Percentiles rank a stretch among this genome's conserved stretches.
Conservation (phyloP, 2,797 vertebrate genomes). For the Fratercula arctica region DNA sequence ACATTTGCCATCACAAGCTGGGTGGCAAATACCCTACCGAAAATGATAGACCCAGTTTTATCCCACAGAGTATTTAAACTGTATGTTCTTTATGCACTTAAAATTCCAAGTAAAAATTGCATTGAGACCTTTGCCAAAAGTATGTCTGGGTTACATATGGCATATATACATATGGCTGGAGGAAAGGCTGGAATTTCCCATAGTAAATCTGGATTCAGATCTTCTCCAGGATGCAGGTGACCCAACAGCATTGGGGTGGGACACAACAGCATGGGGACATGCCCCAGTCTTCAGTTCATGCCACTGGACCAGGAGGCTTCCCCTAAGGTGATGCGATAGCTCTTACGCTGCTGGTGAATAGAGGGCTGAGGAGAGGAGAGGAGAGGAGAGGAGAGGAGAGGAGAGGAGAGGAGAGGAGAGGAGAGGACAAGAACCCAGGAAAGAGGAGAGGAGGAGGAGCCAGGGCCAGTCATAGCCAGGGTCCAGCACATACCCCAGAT, state of each 20-base stretch:
- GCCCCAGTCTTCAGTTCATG: not conserved
- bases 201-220: not conserved
- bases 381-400: not conserved
- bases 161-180: not conserved
- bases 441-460: not conserved
- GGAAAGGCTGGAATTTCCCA: not conserved
- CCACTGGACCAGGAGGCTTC: not conserved
- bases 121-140: not conserved
- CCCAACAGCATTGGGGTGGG: too few relatives aligned
- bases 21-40: not conserved
- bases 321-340: not conserved
- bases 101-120: not conserved
- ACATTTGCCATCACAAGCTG: not conserved
- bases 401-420: not conserved
- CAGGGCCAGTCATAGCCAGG: not conserved
- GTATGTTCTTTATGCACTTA: not conserved
- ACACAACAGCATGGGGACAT: not conserved
- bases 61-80: not conserved
- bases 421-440: not conserved
- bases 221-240: not conserved
- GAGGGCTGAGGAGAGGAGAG: not conserved
- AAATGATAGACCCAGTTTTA: not conserved
- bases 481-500: not conserved
- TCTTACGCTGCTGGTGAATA: accelerated
- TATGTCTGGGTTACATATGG: not conserved